Evolutionary conservation across 2,888 invertebrate genomes (phyloP).

Genomic region (Ormia ochracea): DNA sequence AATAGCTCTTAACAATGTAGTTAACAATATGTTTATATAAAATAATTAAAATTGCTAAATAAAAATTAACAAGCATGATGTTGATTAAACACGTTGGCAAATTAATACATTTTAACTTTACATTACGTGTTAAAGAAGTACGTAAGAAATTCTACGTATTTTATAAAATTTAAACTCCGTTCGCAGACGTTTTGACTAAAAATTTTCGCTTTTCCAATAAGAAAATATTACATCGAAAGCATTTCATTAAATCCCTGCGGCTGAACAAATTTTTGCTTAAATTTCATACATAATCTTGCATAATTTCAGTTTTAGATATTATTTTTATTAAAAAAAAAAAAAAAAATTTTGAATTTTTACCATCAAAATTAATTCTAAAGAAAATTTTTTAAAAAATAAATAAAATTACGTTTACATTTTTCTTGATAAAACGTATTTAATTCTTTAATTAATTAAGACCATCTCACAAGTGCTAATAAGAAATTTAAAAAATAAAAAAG

Average conservation of each 20-base stretch:
- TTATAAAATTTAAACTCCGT: slow-evolving; percentile 13
- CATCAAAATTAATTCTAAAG: background rate
- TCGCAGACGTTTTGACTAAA: slow-evolving; percentile 24
- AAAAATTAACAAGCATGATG: slow-evolving; percentile 46
- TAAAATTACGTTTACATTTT: slow-evolving; percentile 23
- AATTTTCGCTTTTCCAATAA: background rate
- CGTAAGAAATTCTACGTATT: background rate
- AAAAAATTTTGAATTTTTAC: background rate
- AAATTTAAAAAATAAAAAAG: slow-evolving; percentile 64
- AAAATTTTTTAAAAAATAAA: slow-evolving; percentile 14
- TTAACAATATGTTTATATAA: slow-evolving; percentile 15
- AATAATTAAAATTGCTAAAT: background rate
- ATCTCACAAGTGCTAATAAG: slow-evolving; percentile 78
- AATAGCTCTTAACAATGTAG: slow-evolving; percentile 2
- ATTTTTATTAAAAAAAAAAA: slow-evolving; percentile 30
- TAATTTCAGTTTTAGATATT: slow-evolving; percentile 22
- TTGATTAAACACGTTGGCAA: slow-evolving; percentile 44
- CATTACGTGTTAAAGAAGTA: slow-evolving; percentile 3
- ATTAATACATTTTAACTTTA: background rate
- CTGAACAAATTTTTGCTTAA: slow-evolving; percentile 52
- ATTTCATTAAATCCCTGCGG: slow-evolving; percentile 19
- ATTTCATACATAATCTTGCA: slow-evolving; percentile 11
- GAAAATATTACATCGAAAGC: background rate
- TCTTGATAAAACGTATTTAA: slow-evolving; percentile 13
- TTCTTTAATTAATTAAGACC: slow-evolving; percentile 70